Evolutionary conservation across 2,797 vertebrate species (phyloP).

Genomic region (Gymnoscopelus microlampas): DNA sequence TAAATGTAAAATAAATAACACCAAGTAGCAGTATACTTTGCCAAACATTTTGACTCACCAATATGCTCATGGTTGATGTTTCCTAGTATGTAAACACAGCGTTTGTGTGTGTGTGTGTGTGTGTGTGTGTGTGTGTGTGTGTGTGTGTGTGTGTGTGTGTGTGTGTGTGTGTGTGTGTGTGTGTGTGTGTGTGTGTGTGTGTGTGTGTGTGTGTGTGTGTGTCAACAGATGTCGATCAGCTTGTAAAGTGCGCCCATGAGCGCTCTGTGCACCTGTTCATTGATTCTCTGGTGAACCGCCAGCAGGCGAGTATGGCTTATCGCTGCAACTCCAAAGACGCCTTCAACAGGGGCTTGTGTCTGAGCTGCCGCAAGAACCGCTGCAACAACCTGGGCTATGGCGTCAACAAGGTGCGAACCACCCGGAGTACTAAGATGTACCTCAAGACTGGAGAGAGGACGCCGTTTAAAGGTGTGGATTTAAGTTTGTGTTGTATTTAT

Average conservation of each 20-base stretch:
- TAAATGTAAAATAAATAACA: no score
- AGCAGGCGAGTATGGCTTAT: slow-evolving; percentile 90
- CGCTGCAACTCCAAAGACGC: slow-evolving; percentile 92
- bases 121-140: no score
- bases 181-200: no score
- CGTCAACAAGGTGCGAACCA: slow-evolving; percentile 86
- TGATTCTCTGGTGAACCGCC: slow-evolving; percentile 90
- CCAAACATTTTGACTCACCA: no score
- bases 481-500: no score
- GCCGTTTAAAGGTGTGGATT: slow-evolving; percentile 91
- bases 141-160: neutral
- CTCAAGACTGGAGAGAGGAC: slow-evolving; percentile 93
- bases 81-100: no score
- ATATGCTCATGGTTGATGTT: no score
- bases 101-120: neutral
- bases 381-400: slow-evolving; percentile 97
- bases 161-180: neutral
- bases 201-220: no score
- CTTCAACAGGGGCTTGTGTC: slow-evolving; percentile 94
- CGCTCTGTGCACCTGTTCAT: slow-evolving; percentile 98
- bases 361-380: slow-evolving; percentile 96
- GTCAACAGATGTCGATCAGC: slow-evolving; percentile 90
- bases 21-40: no score
- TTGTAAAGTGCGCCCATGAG: slow-evolving; percentile 96
- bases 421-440: slow-evolving; percentile 89